Percentiles rank a stretch among this genome's conserved stretches.
These are phyloP conservation scores for Protonemura montana DNA, from an alignment of 2,888 invertebrate species.

Conservation along the genomic window DNA sequence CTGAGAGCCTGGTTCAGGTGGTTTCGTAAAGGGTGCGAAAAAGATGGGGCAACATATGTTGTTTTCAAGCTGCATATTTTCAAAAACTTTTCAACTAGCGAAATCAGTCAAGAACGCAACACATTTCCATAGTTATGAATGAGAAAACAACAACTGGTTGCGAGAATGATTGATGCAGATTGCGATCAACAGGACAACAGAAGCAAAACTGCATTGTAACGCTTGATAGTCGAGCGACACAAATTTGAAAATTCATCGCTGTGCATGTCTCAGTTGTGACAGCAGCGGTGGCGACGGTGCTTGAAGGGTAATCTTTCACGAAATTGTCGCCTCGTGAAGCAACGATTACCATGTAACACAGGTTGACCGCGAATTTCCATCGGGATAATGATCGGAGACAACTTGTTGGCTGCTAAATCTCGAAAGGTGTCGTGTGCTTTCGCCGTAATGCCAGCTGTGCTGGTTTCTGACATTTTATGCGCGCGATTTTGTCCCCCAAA, in stretches of 20 bases:
- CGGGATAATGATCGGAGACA: not conserved
- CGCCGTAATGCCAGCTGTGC: not conserved
- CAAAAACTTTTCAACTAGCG: too few species aligned
- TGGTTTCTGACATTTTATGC: not conserved
- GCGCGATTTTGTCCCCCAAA: not conserved
- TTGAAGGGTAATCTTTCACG: not conserved
- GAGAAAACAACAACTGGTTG: not conserved
- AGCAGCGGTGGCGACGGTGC: not conserved
- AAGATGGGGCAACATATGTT: too few species aligned
- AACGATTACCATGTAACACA: slow-evolving; percentile 13
- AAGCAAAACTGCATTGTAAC: not conserved
- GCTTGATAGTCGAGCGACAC: not conserved
- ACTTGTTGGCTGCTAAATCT: slow-evolving; percentile 8
- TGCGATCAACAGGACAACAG: not conserved
- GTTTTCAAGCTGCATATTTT: too few species aligned
- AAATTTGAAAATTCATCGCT: not conserved
- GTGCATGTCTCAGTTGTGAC: not conserved
- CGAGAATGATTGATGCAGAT: not conserved
- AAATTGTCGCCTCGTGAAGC: not conserved
- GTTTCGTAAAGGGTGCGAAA: too few species aligned
- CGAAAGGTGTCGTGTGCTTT: not conserved
- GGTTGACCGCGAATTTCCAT: slow-evolving; percentile 20
- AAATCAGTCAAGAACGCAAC: too few species aligned
- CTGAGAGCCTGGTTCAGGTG: too few species aligned
- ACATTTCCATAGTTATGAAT: not conserved